Evolutionary conservation across 1,140 invertebrate genomes (phyloP).

Genomic region (Caenorhabditis inopinata): DNA sequence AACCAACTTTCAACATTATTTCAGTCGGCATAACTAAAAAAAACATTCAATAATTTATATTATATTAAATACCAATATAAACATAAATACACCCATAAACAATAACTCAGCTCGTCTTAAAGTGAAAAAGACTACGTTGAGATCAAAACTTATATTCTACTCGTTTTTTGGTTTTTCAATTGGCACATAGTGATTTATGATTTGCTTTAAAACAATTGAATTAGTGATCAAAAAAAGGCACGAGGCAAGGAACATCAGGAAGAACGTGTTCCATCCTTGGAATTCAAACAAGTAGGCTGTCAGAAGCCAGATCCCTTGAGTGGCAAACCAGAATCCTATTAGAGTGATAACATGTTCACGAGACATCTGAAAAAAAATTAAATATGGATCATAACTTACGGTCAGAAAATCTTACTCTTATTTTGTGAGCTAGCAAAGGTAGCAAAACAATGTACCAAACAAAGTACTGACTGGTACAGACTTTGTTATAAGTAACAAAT

Average conservation of each 20-base stretch:
- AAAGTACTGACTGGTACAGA: slow-evolving; percentile 69
- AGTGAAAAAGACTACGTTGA: not conserved
- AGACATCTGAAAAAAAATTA: slow-evolving; percentile 49
- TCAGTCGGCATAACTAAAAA: no score
- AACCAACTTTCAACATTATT: no score
- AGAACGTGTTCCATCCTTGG: slow-evolving; percentile 77
- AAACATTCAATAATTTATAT: no score
- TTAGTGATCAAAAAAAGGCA: slow-evolving; percentile 69
- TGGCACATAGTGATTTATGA: not conserved
- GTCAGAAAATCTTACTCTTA: slow-evolving; percentile 39
- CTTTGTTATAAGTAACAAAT: slow-evolving; percentile 91
- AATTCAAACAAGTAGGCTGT: slow-evolving; percentile 89
- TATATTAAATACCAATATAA: no score
- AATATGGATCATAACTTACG: not conserved
- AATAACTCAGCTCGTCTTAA: no score
- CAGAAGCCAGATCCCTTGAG: slow-evolving; percentile 83
- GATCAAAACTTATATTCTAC: no score
- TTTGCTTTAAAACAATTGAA: slow-evolving; percentile 54
- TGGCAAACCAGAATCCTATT: slow-evolving; percentile 75
- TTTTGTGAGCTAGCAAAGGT: slow-evolving; percentile 66
- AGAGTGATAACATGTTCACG: slow-evolving; percentile 33
- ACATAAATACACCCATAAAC: no score
- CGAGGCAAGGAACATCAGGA: slow-evolving; percentile 70
- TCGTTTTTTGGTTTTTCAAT: slow-evolving; percentile 9
- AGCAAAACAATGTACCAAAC: slow-evolving; percentile 72